Conservation (phyloP, 2,888 invertebrate genomes). For the Encarsia formosa region DNA sequence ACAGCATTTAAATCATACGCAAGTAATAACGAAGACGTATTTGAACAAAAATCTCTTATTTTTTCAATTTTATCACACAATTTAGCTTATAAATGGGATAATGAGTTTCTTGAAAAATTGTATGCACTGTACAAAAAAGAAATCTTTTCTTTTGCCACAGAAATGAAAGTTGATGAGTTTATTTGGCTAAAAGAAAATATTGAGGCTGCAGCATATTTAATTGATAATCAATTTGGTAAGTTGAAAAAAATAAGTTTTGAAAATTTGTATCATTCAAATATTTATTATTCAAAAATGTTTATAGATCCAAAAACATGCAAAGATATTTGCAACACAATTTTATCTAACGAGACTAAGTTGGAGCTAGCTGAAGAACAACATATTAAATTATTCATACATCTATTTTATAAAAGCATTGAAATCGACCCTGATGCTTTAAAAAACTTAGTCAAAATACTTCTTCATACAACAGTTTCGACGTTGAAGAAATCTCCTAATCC, state of each 20-base stretch:
- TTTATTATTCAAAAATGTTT: constrained; percentile 14
- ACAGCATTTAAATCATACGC: constrained; percentile 54
- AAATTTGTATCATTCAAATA: neutral
- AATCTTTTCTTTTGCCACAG: constrained; percentile 55
- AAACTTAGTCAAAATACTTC: constrained; percentile 39
- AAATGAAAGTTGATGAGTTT: constrained; percentile 28
- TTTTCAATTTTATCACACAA: constrained; percentile 58
- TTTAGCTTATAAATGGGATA: constrained; percentile 48
- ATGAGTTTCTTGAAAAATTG: constrained; percentile 55
- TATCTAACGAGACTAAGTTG: constrained; percentile 43
- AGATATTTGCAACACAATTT: constrained; percentile 35
- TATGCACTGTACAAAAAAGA: constrained; percentile 61
- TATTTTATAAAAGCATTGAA: constrained; percentile 35
- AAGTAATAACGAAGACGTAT: constrained; percentile 47
- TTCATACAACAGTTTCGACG: constrained; percentile 39
- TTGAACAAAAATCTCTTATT: constrained; percentile 61
- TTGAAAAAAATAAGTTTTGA: neutral
- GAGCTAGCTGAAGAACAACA: constrained; percentile 36
- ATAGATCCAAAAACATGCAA: constrained; percentile 35
- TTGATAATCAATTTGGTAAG: constrained; percentile 49
- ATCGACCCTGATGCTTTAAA: constrained; percentile 29
- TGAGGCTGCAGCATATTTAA: constrained; percentile 57
- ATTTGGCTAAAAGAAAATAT: constrained; percentile 53
- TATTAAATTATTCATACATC: constrained; percentile 35
- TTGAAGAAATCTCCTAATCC: constrained; percentile 44